Percentiles rank a stretch among this genome's conserved stretches.
Evolutionary conservation across 2,888 invertebrate species (phyloP).

Genomic region (Heliconius cydno): DNA sequence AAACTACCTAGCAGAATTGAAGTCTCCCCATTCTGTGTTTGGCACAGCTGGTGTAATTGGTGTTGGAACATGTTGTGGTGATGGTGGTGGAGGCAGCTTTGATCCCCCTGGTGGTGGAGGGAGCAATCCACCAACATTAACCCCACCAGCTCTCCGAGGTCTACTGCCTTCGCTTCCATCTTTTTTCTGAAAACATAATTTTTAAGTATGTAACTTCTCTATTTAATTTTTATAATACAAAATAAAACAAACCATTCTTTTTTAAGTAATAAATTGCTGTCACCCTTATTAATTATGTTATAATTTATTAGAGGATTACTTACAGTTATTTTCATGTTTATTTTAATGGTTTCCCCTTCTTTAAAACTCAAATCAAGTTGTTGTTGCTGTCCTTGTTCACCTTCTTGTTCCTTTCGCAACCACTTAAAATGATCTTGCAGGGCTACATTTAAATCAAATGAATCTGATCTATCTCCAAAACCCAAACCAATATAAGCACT

Average conservation of each 20-base stretch:
- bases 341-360: constrained; percentile 99
- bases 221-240: neutral
- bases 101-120: constrained; percentile 91
- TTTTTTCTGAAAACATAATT: constrained; percentile 87
- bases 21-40: constrained; percentile 91
- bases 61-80: constrained; percentile 89
- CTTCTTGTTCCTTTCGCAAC: constrained; percentile 92
- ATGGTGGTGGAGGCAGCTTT: constrained; percentile 90
- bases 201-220: neutral
- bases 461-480: constrained; percentile 98
- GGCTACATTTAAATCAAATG: constrained; percentile 99
- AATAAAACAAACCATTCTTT: neutral
- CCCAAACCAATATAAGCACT: constrained; percentile 98
- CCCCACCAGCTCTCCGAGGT: constrained; percentile 80
- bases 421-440: constrained; percentile 99
- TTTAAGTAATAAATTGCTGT: neutral
- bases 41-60: constrained; percentile 70
- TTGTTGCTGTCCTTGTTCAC: constrained; percentile 88
- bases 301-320: constrained; percentile 49
- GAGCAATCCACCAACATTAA: constrained; percentile 84
- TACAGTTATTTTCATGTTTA: constrained; percentile 98
- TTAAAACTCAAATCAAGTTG: constrained; percentile 98
- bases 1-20: constrained; percentile 86
- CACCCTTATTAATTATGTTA: neutral
- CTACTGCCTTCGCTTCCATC: constrained; percentile 91